Percentiles rank a stretch among this genome's conserved stretches.
These are phyloP conservation scores for Anhinga rufa DNA, from an alignment of 2,113 vertebrate species.

Conservation along the genomic window DNA sequence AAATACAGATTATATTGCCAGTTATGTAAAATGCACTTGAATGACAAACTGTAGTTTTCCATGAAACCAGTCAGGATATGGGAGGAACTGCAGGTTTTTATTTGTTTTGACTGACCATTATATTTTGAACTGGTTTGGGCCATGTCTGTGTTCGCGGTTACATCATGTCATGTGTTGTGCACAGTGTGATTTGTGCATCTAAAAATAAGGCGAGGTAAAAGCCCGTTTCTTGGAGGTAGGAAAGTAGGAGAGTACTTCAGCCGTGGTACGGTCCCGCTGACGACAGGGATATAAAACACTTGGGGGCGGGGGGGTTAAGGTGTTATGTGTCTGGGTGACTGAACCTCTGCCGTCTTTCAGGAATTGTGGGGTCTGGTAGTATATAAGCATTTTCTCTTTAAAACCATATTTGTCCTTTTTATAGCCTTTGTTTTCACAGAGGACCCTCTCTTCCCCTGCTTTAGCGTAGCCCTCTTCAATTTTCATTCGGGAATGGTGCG, in stretches of 20 bases:
- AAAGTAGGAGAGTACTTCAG: not conserved
- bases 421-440: constrained; percentile 62
- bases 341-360: accelerated
- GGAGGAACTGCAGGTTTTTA: constrained; percentile 41
- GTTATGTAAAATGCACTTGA: constrained; percentile 44
- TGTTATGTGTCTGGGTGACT: not conserved
- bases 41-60: constrained; percentile 56
- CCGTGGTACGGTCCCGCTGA: not conserved
- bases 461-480: not conserved
- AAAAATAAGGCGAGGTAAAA: constrained; percentile 71
- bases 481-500: not conserved
- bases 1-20: not conserved
- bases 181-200: constrained; percentile 66
- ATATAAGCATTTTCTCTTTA: not conserved
- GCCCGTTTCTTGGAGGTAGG: constrained; percentile 1
- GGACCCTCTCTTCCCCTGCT: not conserved
- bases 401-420: constrained; percentile 43
- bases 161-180: constrained; percentile 73
- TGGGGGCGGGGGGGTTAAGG: not conserved
- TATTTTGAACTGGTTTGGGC: constrained; percentile 49
- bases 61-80: constrained; percentile 31
- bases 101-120: constrained; percentile 49
- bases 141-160: constrained; percentile 59
- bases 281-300: accelerated
- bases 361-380: not conserved